Base-by-base conservation (phyloP, 1,140 invertebrate species). In the Drosophila saltans region DNA sequence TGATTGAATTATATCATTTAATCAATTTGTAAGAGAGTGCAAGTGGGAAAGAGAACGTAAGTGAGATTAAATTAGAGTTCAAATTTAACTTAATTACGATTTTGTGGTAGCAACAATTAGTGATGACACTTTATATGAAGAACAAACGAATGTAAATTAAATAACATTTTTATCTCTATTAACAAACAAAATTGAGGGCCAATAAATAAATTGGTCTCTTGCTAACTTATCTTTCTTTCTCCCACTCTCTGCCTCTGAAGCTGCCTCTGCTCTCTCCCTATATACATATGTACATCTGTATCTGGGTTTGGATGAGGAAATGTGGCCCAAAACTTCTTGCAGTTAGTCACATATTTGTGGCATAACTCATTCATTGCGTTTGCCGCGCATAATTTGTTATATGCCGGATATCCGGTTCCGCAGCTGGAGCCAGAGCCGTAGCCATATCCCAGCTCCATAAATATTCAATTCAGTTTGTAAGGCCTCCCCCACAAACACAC, bases 1-100 rank as follows among this genome's bases (percentile, higher is more conserved):
- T 48, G 45, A 52, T 52, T 52, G 21, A 52, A 52, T 52, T 52
- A 52, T 52, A 26, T 52, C 45, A 52, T 52, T 52, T 52, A 52
- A 52, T 52, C 45, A 26, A 26, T 52, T 52, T 26, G 45, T 24
- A 5, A 36, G 33, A 36, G 6, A 36, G 33, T 4, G 33, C 3
- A 5, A 36, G 33, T 6, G 33, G 1, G 33, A 36, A 7, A 36
- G 33, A 36, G 6, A 3, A 7, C 1, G 6, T 1, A 7, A 36
- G 33, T 6, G 33, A 6, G 45, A 48, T 48, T 52, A 7, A 52
- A 52, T 52, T 52, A 52, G 45, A 52, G 24, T 52, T 52, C 45
- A 26, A 24, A 52, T 26, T 24, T 26, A 24, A 26, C 21, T 52
- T 52, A 26, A 52, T 52, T 52, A 52, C 21, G 3, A 26, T 52